phyloP scores from a whole-genome alignment of 2,888 invertebrate species.

The Aethes cnicana region DNA sequence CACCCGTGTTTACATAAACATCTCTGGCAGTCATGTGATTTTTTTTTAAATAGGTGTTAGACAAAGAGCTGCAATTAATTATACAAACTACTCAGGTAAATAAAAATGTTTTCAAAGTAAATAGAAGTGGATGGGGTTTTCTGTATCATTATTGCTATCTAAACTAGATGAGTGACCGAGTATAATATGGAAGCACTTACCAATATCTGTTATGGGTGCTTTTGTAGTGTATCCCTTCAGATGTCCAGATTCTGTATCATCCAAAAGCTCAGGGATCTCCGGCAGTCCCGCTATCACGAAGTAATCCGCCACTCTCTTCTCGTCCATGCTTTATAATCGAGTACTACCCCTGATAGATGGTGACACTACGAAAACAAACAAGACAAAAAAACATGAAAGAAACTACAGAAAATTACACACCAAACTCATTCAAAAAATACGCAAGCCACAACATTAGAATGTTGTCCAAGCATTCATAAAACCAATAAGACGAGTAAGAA shows the following conservation, averaged over 20 bases:
- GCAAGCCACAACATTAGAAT: constrained; percentile 15
- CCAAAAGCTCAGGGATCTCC: constrained; percentile 88
- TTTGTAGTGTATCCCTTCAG: constrained; percentile 91
- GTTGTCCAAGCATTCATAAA: constrained; percentile 8
- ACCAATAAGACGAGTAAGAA: constrained; percentile 32
- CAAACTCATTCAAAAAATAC: neutral
- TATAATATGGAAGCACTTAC: constrained; percentile 59
- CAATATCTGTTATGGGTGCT: constrained; percentile 98
- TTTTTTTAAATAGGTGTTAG: too few relatives aligned
- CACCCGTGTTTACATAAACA: too few relatives aligned
- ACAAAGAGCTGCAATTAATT: too few relatives aligned
- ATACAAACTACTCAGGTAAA: too few relatives aligned
- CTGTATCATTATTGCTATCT: too few relatives aligned
- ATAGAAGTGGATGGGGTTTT: too few relatives aligned
- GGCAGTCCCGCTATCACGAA: constrained; percentile 98
- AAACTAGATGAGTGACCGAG: too few relatives aligned
- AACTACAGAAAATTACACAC: constrained; percentile 11
- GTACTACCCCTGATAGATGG: constrained; percentile 37
- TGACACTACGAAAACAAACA: constrained; percentile 42
- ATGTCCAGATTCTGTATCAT: constrained; percentile 91
- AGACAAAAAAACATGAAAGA: constrained; percentile 38
- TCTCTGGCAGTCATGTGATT: too few relatives aligned
- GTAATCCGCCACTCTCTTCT: constrained; percentile 96
- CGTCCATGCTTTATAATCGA: constrained; percentile 85
- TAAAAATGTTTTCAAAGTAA: too few relatives aligned